Evolutionary conservation across 2,888 invertebrate species (phyloP).

Genomic region (Sicus ferrugineus): DNA sequence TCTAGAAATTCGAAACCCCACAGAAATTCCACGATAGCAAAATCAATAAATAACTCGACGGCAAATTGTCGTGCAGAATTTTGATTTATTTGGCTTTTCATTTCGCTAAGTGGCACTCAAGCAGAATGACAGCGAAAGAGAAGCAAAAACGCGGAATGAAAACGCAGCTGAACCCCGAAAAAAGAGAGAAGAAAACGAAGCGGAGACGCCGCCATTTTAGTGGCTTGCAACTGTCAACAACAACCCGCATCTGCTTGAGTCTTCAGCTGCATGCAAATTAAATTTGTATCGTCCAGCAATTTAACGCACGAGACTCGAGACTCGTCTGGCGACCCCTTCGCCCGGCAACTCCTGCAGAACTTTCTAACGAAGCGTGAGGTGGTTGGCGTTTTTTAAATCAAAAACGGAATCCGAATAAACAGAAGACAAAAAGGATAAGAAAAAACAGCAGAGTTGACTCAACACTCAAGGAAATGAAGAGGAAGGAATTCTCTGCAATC

Average conservation of each 20-base stretch:
- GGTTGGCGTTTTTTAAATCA: not conserved
- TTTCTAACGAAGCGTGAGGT: not conserved
- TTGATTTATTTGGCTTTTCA: constrained; percentile 33
- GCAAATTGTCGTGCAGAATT: constrained; percentile 36
- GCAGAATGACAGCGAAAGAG: not conserved
- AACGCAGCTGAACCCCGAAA: not conserved
- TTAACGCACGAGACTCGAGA: not conserved
- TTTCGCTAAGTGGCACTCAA: constrained; percentile 38
- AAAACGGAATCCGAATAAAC: not conserved
- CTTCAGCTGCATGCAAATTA: constrained; percentile 1
- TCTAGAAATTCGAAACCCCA: too few species aligned
- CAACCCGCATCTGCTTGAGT: not conserved
- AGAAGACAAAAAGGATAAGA: not conserved
- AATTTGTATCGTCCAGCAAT: not conserved
- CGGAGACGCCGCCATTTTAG: too few species aligned
- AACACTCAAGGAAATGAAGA: constrained; percentile 32
- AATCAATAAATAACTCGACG: constrained; percentile 29
- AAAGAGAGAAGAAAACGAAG: not conserved
- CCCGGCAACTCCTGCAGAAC: not conserved
- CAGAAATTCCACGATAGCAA: too few species aligned
- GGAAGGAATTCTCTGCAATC: constrained; percentile 10
- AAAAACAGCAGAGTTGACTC: constrained; percentile 19
- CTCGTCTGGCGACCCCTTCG: not conserved
- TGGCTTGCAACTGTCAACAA: not conserved
- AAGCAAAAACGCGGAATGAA: not conserved